phyloP scores from a whole-genome alignment of 2,113 vertebrate genomes.

The Arizona elegans region DNA sequence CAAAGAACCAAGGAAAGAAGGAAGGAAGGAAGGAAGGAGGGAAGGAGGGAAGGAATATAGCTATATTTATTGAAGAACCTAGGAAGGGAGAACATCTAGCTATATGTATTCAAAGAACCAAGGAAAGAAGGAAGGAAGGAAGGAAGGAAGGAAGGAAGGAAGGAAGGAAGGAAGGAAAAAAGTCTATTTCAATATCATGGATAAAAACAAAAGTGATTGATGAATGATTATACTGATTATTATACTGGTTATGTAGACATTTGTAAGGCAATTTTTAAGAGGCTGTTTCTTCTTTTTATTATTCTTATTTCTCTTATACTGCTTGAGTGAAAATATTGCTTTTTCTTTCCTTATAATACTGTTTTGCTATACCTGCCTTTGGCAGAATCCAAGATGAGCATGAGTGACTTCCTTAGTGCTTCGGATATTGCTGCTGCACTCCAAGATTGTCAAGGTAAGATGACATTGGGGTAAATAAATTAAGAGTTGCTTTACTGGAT shows the following conservation, averaged over 20 bases:
- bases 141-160: neutral
- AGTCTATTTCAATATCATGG: neutral
- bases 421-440: conserved; percentile 89
- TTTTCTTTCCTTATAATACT: neutral
- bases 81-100: no score
- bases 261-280: neutral
- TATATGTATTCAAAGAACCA: no score
- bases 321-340: neutral
- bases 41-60: no score
- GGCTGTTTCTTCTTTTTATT: neutral
- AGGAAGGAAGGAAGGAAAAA: neutral
- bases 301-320: neutral
- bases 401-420: conserved; percentile 86
- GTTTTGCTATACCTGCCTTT: conserved; percentile 18
- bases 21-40: no score
- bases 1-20: no score
- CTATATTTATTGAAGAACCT: no score
- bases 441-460: conserved; percentile 93
- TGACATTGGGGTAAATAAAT: neutral
- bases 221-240: neutral
- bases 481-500: neutral
- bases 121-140: neutral
- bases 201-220: neutral
- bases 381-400: conserved; percentile 85
- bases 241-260: neutral